Conservation (phyloP, 2,113 vertebrate genomes). For the Malurus melanocephalus region DNA sequence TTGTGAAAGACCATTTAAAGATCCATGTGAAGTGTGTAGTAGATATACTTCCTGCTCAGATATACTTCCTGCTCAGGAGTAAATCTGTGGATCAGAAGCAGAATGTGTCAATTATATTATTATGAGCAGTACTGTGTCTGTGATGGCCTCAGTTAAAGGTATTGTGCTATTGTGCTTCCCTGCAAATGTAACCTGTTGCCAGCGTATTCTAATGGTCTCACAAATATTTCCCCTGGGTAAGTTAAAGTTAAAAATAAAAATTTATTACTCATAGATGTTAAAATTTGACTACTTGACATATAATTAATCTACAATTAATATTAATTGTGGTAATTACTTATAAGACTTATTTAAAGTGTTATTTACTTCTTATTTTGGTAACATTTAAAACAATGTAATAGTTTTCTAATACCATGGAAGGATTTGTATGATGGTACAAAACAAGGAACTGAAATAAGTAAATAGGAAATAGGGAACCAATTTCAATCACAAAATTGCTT, state of each 20-base stretch:
- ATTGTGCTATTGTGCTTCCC: neutral
- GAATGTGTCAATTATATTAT: neutral
- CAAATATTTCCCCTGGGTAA: neutral
- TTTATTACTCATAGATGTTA: neutral
- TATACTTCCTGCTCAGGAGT: neutral
- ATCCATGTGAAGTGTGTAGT: neutral
- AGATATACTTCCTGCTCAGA: too few relatives aligned
- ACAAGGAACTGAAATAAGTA: neutral
- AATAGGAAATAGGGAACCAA: neutral
- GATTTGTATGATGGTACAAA: neutral
- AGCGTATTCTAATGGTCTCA: neutral
- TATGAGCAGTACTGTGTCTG: neutral
- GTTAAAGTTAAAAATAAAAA: slow-evolving; percentile 11
- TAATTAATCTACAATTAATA: neutral
- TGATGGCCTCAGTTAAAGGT: neutral
- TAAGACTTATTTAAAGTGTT: neutral
- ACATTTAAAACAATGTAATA: neutral
- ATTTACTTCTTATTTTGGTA: neutral
- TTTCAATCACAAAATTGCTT: neutral
- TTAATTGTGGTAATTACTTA: neutral
- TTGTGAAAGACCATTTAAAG: neutral
- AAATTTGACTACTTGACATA: neutral
- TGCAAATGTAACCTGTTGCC: neutral
- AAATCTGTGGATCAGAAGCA: neutral
- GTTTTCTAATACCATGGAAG: neutral